Percentiles rank a stretch among this genome's conserved stretches.
Evolutionary conservation across 2,888 invertebrate species (phyloP).

Genomic region (Apamea monoglypha): DNA sequence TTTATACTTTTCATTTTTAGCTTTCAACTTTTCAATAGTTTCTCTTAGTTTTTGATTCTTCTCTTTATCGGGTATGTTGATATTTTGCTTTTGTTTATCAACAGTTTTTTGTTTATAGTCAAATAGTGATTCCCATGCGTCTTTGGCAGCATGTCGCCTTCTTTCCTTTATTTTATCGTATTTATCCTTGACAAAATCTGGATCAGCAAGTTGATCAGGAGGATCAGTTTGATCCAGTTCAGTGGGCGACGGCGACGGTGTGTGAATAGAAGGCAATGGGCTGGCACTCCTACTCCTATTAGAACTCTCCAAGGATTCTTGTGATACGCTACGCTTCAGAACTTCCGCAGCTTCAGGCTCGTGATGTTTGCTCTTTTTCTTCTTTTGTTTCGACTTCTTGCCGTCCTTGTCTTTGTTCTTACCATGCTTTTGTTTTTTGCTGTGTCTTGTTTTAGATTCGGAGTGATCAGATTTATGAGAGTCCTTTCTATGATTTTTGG

Average conservation of each 20-base stretch:
- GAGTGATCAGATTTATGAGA: conserved; percentile 80
- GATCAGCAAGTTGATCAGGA: conserved; percentile 76
- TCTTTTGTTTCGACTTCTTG: conserved; percentile 88
- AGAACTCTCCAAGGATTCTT: conserved; percentile 84
- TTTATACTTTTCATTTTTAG: conserved; percentile 90
- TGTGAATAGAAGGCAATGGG: conserved; percentile 86
- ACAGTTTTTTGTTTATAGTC: conserved; percentile 85
- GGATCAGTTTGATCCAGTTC: conserved; percentile 72
- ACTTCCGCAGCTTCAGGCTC: conserved; percentile 71
- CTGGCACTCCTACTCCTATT: conserved; percentile 86
- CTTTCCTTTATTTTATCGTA: conserved; percentile 92
- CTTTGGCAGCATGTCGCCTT: conserved; percentile 88
- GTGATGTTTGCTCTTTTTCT: conserved; percentile 84
- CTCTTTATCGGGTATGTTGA: conserved; percentile 83
- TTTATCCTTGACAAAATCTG: conserved; percentile 90
- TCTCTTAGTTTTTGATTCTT: conserved; percentile 89
- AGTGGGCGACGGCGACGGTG: conserved; percentile 83
- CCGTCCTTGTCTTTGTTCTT: conserved; percentile 85
- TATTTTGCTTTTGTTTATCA: conserved; percentile 83
- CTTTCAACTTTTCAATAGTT: conserved; percentile 92
- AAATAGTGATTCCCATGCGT: conserved; percentile 86
- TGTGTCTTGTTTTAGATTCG: conserved; percentile 79
- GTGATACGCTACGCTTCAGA: conserved; percentile 75
- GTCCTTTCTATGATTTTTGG: conserved; percentile 84
- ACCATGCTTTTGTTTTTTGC: conserved; percentile 82